Evolutionary conservation across 2,888 invertebrate genomes (phyloP), one percentile per base, ranked within the genome.

Genomic region (Podabrus alpinus): DNA sequence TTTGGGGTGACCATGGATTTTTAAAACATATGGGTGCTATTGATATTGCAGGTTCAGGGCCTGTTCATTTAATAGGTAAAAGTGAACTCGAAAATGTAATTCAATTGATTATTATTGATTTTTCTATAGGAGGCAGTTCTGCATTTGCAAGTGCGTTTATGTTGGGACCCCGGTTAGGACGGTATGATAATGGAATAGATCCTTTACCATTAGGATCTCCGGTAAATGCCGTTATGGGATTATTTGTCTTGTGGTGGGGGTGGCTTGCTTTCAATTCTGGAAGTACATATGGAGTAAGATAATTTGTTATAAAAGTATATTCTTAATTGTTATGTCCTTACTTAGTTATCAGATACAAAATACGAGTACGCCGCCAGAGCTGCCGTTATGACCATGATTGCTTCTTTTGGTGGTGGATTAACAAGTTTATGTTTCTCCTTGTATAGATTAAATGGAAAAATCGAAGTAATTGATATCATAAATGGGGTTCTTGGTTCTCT

Each of bases 201-300:
- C 92, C 95, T 0, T 86, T 95, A 64, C 95, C 96, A 0, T 89
- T 97, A 79, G 96, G 97, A 0, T 94, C 92, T 84, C 97, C 97
- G 0, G 97, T 97, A 5, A 97, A 97, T 84, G 96, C 96, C 0
- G 94, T 95, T 24, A 93, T 97, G 92, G 97, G 97, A 0, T 91
- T 97, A 11, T 97, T 97, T 84, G 96, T 97, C 59, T 88, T 97
- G 0, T 97, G 97, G 97, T 97, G 97, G 97, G 97, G 97, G 0
- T 97, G 97, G 97, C 88, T 98, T 71, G 97, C 97, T 0, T 97
- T 97, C 85, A 97, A 97, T 87, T 97, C 97, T 69, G 97, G 97
- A 13, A 96, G 95, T 80, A 94, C 94, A 68, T 94, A 94, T 83
- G 94, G 94, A 72, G 92, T 93, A 79, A 88, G 88, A 84, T 5